Base-by-base conservation (phyloP, 2,888 invertebrate genomes). In the Leptinotarsa peninsularis region DNA sequence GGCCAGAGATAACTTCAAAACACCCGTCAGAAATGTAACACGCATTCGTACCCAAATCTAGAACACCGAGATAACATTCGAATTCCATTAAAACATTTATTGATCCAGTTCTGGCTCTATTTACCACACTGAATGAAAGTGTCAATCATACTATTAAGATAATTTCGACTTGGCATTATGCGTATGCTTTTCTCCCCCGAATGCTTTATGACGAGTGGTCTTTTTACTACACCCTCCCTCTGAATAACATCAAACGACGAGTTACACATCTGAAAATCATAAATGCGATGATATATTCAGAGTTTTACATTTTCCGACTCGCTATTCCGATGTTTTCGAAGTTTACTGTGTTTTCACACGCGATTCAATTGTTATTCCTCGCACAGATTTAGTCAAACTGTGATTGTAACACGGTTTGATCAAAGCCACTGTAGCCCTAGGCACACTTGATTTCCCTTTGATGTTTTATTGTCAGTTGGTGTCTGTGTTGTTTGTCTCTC, bases 121-220 rank as follows among this genome's bases (percentile, higher is more conserved):
- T 74, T 79, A 76, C 78, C 82, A 78, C 81, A 81, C 78, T 85
- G 82, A 86, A 86, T 86, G 84, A 83, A 85, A 83, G 82, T 85
- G 87, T 87, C 87, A 87, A 87, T 87, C 87, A 87, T 84, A 80
- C 82, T 81, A 85, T 87, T 87, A 86, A 87, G 87, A 87, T 86
- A 87, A 87, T 86, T 82, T 81, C 77, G 78, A 80, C 80, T 80
- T 78, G 81, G 81, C 81, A 79, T 77, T 79, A 79, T 79, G 83
- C 82, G 82, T 81, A 81, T 81, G 82, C 79, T 76, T 73, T 71
- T 58, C 71, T 66, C 58, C 66, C 76, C 77, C 75, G 49, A 63
- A 63, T 43, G 63, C 63, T 43, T 43, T n/a, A 63, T 33, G 52
- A 7, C 49, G 63, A 54, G 49, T 63, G 63, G 49, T 50, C 67